Conservation (phyloP, 1,140 invertebrate species). For the Formica selysi region DNA sequence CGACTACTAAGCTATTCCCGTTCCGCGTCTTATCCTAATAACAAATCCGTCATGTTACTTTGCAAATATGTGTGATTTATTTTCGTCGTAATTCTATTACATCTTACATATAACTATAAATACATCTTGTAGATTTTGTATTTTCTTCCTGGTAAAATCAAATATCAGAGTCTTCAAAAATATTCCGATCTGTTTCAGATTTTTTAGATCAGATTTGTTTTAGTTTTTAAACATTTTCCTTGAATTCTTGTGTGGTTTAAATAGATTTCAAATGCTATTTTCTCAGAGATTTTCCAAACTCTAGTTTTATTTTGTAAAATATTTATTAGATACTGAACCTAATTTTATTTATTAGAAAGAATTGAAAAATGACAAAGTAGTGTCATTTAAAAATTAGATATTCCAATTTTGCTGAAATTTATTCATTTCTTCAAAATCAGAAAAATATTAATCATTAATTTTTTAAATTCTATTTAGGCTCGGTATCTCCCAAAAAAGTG, state of each 20-base stretch:
- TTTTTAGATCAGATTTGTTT: not conserved
- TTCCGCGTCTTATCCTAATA: slow-evolving; percentile 19
- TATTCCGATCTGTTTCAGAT: not conserved
- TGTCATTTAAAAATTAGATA: too few species aligned
- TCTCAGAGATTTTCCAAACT: not conserved
- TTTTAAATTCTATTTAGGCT: too few species aligned
- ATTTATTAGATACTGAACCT: too few species aligned
- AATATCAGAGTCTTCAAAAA: not conserved
- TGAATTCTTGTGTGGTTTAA: not conserved
- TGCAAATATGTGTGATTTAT: not conserved
- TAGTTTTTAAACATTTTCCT: not conserved
- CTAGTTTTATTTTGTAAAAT: too few species aligned
- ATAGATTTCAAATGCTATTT: not conserved
- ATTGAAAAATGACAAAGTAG: too few species aligned
- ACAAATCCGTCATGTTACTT: slow-evolving; percentile 11
- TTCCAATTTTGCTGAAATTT: too few species aligned
- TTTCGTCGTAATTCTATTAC: slow-evolving; percentile 2
- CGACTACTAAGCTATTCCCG: not conserved
- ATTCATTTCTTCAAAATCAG: too few species aligned
- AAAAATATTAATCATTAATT: too few species aligned
- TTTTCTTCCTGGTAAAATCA: not conserved
- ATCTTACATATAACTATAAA: not conserved
- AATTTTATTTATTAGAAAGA: too few species aligned
- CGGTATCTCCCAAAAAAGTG: too few species aligned
- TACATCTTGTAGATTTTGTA: not conserved